Evolutionary conservation across 2,113 vertebrate species (phyloP), one percentile per base, ranked within the genome.

Genomic region (Saguinus midas): DNA sequence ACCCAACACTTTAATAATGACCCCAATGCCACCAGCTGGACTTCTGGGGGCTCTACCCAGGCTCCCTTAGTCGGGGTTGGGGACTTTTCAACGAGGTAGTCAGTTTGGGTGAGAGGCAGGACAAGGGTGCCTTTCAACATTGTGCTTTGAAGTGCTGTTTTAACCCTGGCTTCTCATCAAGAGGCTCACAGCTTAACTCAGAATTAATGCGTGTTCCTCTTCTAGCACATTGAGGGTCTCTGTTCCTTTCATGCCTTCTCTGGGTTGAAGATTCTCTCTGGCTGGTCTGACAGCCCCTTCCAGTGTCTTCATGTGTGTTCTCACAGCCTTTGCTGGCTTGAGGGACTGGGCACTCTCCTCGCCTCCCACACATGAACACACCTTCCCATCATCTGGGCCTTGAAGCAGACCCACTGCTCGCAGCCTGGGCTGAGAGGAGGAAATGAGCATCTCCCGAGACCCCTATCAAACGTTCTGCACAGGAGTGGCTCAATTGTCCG

Each of bases 341-440:
- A 0, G 3, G 14, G n/a, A 18, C 80, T 35, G 40, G 16, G 45
- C 14, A 0, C 1, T 10, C 50, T 16, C 4, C 52, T 35, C 2
- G 20, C 50, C 27, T 29, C 43, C 20, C 21, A 17, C 61, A 25
- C 3, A 0, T 0, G 68, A 12, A 35, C 72, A 40, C n/a, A 8
- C 9, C 35, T 37, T 70, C 27, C 35, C 18, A 0, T 8, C 1
- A 1, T 1, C 20, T 35, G 1, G 0, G 13, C 37, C 72, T 73
- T 1, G 16, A 64, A 2, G 35, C 73, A 21, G 32, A 0, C 32
- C 27, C 14, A 1, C 29, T 1, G 0, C 11, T 0, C 8, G 4
- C 27, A 20, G 58, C 40, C 91, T 2, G 0, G 2, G 18, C 4
- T 1, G 1, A 11, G 52, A 27, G 45, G 57, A 81, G 17, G n/a